Evolutionary conservation across 1,140 invertebrate genomes (phyloP), one percentile per base, ranked within the genome.

Genomic region (Rhizoglyphus robini): DNA sequence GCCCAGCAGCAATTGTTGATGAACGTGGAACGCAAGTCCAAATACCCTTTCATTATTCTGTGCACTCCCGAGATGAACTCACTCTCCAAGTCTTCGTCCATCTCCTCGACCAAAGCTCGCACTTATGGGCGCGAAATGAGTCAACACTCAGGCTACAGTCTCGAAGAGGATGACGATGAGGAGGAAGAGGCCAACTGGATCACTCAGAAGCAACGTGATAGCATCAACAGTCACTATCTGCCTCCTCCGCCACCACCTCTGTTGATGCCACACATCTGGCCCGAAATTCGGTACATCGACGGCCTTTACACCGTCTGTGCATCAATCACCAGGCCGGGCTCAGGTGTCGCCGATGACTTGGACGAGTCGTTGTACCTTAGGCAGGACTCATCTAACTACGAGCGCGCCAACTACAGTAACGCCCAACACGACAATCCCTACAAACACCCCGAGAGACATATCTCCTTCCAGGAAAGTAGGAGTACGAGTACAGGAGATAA

Each of bases 31-130:
- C 36, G 59, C 27, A 68, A 66, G 59, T 34, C 63, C 3, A 67
- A 66, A 32, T 68, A 66, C 65, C 67, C 67, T 32, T 68, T 68
- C 34, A 65, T 68, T 25, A 65, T 68, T 15, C 65, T 58, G 18
- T 68, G 63, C 20, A 49, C 29, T 3, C 48, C 64, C 8, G 63
- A 58, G 13, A 34, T 18, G 11, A 15, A 11, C 13, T 20, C n/a
- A 30, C 2, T 4, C n/a, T 60, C 58, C 4, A 59, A 31, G n/a
- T 59, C 57, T 11, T 60, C 58, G 29, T 38, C 58, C n/a, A 13
- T 32, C 15, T 38, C 15, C 15, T 60, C 58, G 11, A n/a, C 58
- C 2, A 11, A 34, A 15, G 23, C 11, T 23, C 1, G 23, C 23
- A 51, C 15, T 13, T 60, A 60, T 60, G 27, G 27, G 13, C 58